Conservation (phyloP, 2,797 vertebrate genomes). For the Dendrocincla fuliginosa region DNA sequence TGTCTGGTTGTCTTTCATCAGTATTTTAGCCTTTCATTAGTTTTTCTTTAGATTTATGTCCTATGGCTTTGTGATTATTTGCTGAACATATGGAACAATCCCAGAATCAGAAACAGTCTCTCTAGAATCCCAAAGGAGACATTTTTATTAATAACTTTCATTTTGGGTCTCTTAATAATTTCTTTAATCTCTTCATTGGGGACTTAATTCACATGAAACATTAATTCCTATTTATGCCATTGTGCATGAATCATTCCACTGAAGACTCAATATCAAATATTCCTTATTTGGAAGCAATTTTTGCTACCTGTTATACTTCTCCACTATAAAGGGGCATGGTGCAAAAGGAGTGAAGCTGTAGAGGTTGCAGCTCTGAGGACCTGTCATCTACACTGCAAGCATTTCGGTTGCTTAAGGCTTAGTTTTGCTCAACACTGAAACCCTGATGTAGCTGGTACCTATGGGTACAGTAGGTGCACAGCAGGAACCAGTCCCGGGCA, state of each 20-base stretch:
- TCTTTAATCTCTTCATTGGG: neutral
- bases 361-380: neutral
- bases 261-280: neutral
- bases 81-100: neutral
- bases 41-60: neutral
- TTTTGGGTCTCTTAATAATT: neutral
- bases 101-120: neutral
- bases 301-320: neutral
- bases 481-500: neutral
- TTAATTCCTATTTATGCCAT: neutral
- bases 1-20: neutral
- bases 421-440: neutral
- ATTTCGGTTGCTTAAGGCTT: neutral
- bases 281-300: neutral
- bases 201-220: neutral
- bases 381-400: neutral
- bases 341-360: neutral
- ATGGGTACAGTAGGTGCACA: accelerated
- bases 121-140: neutral
- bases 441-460: accelerated
- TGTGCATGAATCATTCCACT: neutral
- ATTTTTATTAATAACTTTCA: neutral
- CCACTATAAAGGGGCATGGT: neutral
- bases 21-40: neutral
- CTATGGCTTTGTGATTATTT: neutral